Evolutionary conservation across 1,140 invertebrate genomes (phyloP), one percentile per base, ranked within the genome.

Genomic region (Grapholita molesta): DNA sequence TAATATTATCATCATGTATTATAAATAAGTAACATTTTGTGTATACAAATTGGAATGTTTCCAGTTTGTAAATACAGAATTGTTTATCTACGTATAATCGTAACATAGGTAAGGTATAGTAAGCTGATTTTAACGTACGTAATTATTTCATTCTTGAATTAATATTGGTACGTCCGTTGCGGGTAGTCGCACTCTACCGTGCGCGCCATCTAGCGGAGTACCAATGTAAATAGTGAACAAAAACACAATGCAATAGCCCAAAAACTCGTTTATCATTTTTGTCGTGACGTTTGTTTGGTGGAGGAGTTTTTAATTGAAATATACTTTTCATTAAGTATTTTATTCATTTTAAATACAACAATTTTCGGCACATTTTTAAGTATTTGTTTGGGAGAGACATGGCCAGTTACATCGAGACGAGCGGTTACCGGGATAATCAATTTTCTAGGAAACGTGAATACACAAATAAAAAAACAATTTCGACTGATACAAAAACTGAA

Each of bases 131-230:
- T 90, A 90, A 90, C 79, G 88, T 91, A 89, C 78, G 79, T 86
- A 89, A 91, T 91, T 76, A 82, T 91, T 91, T 91, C 77, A 89
- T 80, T 89, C 84, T 90, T 91, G 84, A 89, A 91, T 91, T 89
- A 83, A 86, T 87, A 86, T 89, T 85, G 87, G 75, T 83, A 71
- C 75, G 67, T n/a, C 61, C 64, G 75, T 67, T 71, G 69, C 53
- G 61, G 68, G 42, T 48, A 48, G 42, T 48, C 18, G 42, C 42
- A 48, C 42, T 21, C 8, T 0, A 32, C 53, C 67, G 30, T 55
- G 35, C 23, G 42, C 64, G 30, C 57, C 42, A 78, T 77, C 78
- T 64, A 61, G 33, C 67, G 76, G 30, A 73, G 57, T 78, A 70
- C 79, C 86, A 84, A 88, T 83, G 80, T 89, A 87, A 74, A 78